phyloP scores from a whole-genome alignment of 2,113 vertebrate species.

The Lampris megalopsis region DNA sequence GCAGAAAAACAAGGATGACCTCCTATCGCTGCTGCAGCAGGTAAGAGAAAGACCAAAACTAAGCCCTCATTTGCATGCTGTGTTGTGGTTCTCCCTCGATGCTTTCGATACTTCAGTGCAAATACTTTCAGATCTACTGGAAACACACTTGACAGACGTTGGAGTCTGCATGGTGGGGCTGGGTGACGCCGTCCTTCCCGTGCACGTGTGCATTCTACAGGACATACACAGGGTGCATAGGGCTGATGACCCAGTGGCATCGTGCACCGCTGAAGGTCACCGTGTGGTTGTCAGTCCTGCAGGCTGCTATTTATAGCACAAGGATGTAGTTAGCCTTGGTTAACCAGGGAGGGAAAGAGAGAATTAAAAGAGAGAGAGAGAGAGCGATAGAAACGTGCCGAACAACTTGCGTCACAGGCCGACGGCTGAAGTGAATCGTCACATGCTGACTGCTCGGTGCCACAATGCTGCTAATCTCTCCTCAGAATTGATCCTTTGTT shows the following conservation, averaged over 20 bases:
- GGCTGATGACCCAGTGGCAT: slow-evolving; percentile 32
- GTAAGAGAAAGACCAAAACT: slow-evolving; percentile 58
- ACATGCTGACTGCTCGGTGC: slow-evolving; percentile 45
- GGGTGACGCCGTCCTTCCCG: too few species aligned
- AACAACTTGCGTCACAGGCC: slow-evolving; percentile 67
- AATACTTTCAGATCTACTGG: too few species aligned
- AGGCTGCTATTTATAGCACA: slow-evolving; percentile 58
- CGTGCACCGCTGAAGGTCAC: slow-evolving; percentile 60
- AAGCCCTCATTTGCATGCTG: background rate
- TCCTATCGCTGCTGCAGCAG: slow-evolving; percentile 80
- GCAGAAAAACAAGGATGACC: slow-evolving; percentile 83
- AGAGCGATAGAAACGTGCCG: slow-evolving; percentile 34
- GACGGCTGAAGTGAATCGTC: slow-evolving; percentile 53
- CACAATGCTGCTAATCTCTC: slow-evolving; percentile 53
- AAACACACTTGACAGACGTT: background rate
- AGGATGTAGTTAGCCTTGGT: slow-evolving; percentile 25
- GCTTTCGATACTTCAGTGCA: background rate
- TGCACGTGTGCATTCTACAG: too few species aligned
- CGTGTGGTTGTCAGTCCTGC: slow-evolving; percentile 44
- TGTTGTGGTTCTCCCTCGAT: background rate
- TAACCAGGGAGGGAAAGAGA: slow-evolving; percentile 35
- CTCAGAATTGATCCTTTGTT: slow-evolving; percentile 45
- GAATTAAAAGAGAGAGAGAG: slow-evolving; percentile 4
- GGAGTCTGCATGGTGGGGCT: too few species aligned
- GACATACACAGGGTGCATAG: too few species aligned